A percentile compares a stretch with the other conserved stretches of the same genome.
These are phyloP conservation scores for Zaprionus taronus DNA, from an alignment of 1,140 invertebrate species.

Conservation along the genomic window DNA sequence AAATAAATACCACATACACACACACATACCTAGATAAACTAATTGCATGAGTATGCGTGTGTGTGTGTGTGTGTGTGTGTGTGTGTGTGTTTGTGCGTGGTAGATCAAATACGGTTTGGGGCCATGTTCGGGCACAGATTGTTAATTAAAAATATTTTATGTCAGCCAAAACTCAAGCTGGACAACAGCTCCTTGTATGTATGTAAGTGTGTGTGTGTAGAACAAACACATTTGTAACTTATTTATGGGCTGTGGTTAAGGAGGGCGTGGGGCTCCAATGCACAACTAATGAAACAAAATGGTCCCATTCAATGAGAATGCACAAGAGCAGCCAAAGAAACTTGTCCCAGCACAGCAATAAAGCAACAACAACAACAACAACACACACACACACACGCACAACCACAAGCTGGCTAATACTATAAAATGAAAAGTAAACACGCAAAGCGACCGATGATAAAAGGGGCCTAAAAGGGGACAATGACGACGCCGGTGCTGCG, in stretches of 20 bases:
- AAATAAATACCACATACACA: conserved; percentile 39
- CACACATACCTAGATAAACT: conserved; percentile 10
- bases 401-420: conserved; percentile 46
- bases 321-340: conserved; percentile 30
- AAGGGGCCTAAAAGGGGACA: conserved; percentile 8
- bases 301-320: conserved; percentile 29
- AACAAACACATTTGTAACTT: conserved; percentile 42
- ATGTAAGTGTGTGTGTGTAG: background rate
- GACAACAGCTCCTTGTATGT: background rate
- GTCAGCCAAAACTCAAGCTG: conserved; percentile 20
- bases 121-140: conserved; percentile 53
- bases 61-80: conserved; percentile 9
- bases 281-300: conserved; percentile 52
- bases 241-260: conserved; percentile 35
- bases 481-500: background rate
- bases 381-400: background rate
- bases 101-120: conserved; percentile 52
- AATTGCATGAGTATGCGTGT: background rate
- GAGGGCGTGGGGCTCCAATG: conserved; percentile 16
- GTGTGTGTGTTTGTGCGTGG: conserved; percentile 11
- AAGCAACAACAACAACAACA: background rate
- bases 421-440: conserved; percentile 67
- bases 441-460: conserved; percentile 40
- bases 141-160: conserved; percentile 77
- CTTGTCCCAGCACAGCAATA: conserved; percentile 23